Percentiles rank a stretch among this genome's conserved stretches.
Evolutionary conservation across 2,113 vertebrate genomes (phyloP).

Genomic region (Gulo gulo): DNA sequence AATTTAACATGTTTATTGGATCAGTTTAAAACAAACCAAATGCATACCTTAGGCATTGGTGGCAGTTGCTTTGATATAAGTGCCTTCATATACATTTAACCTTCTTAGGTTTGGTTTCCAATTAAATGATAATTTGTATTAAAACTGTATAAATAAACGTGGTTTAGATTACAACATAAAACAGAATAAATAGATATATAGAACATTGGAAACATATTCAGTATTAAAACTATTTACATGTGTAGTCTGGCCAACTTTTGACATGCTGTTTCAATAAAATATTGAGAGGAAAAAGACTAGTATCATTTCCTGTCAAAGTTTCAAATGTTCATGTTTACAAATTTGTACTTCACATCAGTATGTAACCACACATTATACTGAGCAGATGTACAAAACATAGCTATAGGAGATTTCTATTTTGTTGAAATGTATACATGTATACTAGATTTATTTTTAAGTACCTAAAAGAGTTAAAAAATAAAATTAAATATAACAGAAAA

Average conservation of each 20-base stretch:
- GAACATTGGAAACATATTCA: slow-evolving; percentile 78
- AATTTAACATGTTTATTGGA: slow-evolving; percentile 56
- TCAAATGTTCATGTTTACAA: slow-evolving; percentile 85
- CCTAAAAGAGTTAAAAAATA: background rate
- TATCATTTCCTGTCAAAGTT: slow-evolving; percentile 76
- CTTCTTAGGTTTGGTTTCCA: slow-evolving; percentile 73
- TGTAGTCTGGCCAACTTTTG: slow-evolving; percentile 55
- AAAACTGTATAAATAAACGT: slow-evolving; percentile 81
- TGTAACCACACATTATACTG: slow-evolving; percentile 80
- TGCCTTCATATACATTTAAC: slow-evolving; percentile 70
- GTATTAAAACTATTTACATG: slow-evolving; percentile 68
- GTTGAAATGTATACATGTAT: slow-evolving; percentile 2
- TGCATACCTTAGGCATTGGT: background rate
- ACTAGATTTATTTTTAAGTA: slow-evolving; percentile 56
- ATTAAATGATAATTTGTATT: slow-evolving; percentile 85
- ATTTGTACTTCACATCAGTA: slow-evolving; percentile 86
- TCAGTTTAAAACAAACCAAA: slow-evolving; percentile 69
- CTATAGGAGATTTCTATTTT: slow-evolving; percentile 50
- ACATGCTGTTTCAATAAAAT: slow-evolving; percentile 85
- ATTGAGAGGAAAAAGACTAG: slow-evolving; percentile 69
- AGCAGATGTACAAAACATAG: slow-evolving; percentile 73
- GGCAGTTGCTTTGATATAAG: slow-evolving; percentile 54
- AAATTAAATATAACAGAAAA: slow-evolving; percentile 42
- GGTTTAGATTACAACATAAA: slow-evolving; percentile 72
- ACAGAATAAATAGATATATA: slow-evolving; percentile 79